These are phyloP conservation scores for Eumacrocentrus americanus DNA, from an alignment of 2,888 invertebrate species.

Conservation along the genomic window DNA sequence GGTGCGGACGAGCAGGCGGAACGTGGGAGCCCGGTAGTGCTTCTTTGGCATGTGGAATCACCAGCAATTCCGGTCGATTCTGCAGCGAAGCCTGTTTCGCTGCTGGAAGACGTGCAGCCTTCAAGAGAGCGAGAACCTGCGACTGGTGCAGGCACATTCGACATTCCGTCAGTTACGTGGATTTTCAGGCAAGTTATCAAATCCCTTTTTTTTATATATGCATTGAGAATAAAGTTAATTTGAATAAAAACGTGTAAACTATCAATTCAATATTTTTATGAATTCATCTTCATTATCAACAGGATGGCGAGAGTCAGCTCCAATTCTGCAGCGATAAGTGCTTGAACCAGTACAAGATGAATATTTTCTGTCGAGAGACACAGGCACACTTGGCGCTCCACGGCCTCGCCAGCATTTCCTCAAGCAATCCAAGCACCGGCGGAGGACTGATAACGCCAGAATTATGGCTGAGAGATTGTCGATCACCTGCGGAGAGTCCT, in stretches of 20 bases:
- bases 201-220: no score
- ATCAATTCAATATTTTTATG: background rate
- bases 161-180: slow-evolving; percentile 89
- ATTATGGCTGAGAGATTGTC: slow-evolving; percentile 85
- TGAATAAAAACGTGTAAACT: slow-evolving; percentile 6
- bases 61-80: slow-evolving; percentile 64
- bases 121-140: slow-evolving; percentile 89
- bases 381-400: slow-evolving; percentile 86
- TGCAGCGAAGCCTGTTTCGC: slow-evolving; percentile 92
- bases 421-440: slow-evolving; percentile 49
- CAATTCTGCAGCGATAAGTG: slow-evolving; percentile 94
- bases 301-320: slow-evolving; percentile 88
- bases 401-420: slow-evolving; percentile 37
- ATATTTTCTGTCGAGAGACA: slow-evolving; percentile 93
- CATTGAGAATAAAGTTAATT: no score
- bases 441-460: slow-evolving; percentile 84
- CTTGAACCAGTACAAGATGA: slow-evolving; percentile 95
- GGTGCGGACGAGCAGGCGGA: slow-evolving; percentile 64
- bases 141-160: slow-evolving; percentile 93
- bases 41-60: slow-evolving; percentile 52
- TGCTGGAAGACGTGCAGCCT: slow-evolving; percentile 86
- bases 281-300: no score
- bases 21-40: slow-evolving; percentile 63
- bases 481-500: slow-evolving; percentile 66
- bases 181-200: slow-evolving; percentile 67